These are phyloP conservation scores for Caenorhabditis doughertyi DNA, from an alignment of 2,888 invertebrate genomes.

Conservation along the genomic window DNA sequence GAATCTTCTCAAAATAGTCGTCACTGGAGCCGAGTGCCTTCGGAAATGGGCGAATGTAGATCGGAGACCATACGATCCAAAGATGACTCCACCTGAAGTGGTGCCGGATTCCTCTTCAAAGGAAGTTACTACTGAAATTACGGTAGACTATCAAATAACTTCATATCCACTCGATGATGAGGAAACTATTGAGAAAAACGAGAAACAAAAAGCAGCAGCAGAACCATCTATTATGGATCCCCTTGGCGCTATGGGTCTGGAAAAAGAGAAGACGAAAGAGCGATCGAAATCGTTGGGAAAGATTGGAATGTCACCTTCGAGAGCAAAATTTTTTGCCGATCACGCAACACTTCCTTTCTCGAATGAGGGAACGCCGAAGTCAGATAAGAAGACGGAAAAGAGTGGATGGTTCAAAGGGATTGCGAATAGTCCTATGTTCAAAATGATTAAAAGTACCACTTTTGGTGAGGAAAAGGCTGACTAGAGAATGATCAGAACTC, in stretches of 20 bases:
- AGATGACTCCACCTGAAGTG: too few species aligned
- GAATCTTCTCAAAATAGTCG: conserved; percentile 67
- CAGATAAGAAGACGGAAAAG: conserved; percentile 54
- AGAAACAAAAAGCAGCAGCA: neutral
- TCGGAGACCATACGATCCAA: conserved; percentile 1
- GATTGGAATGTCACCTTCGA: conserved; percentile 76
- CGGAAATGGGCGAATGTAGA: conserved; percentile 49
- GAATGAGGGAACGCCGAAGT: conserved; percentile 59
- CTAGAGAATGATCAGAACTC: too few species aligned
- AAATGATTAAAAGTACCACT: conserved; percentile 76
- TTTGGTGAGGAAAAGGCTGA: conserved; percentile 60
- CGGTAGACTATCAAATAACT: conserved; percentile 57
- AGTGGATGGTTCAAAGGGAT: conserved; percentile 78
- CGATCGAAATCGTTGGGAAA: conserved; percentile 49
- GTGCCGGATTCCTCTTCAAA: too few species aligned
- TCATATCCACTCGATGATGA: conserved; percentile 35
- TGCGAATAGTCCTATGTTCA: conserved; percentile 78
- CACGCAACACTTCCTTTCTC: conserved; percentile 76
- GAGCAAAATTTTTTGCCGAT: conserved; percentile 79
- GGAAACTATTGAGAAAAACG: neutral
- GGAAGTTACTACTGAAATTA: conserved; percentile 35
- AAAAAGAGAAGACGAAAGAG: conserved; percentile 5
- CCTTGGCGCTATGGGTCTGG: conserved; percentile 48
- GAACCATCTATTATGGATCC: conserved; percentile 56
- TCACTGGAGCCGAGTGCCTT: conserved; percentile 25